Base-by-base conservation (phyloP, 2,797 vertebrate genomes). In the Allobates femoralis region DNA sequence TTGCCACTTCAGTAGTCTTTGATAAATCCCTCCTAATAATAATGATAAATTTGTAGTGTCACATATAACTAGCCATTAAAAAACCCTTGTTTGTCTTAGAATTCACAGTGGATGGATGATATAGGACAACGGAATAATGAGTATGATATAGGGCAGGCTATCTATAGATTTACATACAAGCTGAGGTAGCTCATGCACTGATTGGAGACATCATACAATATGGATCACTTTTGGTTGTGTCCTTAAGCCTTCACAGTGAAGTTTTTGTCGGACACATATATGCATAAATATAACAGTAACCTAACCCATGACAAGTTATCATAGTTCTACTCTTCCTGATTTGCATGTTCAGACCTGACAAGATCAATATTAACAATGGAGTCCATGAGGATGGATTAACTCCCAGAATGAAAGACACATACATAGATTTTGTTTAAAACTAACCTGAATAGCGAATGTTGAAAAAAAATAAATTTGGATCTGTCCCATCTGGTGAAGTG, bases 21-120 rank as follows among this genome's bases (percentile, higher is more conserved):
- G 78, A 88, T 88, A 85, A 88, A 88, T 88, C 83, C 87, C 87
- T 77, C 78, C 83, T 79, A 85, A 88, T 88, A 85, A 88, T 85
- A 79, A 81, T 85, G 78, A 88, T 88, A 81, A 85, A 88, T 88
- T 60, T 81, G 58, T 46, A 81, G 34, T 87, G 86, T 85, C 77
- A 69, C 83, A 58, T 69, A 81, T 30, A 88, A 81, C 78, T 76
- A 81, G 71, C 74, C 85, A 69, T 77, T 66, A 58, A 50, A 80
- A 46, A 84, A 84, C 26, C n/a, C 77, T 84, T 85, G 87, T 88
- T 85, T 85, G 58, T 80, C 30, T 64, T n/a, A 55, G 18, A 58
- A 56, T 75, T 56, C 30, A 41, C 62, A 56, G 15, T 55, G 50
- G n/a, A 64, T 26, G 46, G 62, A 81, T 66, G 74, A 74, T 51